Conservation (phyloP, 1,140 invertebrate genomes). For the Ooceraea biroi region DNA sequence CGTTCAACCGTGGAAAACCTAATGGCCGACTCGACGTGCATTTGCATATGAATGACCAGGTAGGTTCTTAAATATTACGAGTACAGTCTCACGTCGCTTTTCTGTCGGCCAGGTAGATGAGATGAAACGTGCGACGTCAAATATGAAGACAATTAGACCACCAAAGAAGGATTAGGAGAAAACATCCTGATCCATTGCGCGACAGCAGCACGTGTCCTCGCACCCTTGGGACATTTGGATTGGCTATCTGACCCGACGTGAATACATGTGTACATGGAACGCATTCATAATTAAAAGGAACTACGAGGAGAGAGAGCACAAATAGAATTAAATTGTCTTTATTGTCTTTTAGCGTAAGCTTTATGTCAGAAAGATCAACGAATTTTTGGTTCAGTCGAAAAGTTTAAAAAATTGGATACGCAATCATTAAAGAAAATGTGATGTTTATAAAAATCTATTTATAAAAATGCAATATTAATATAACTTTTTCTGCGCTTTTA, state of each 20-base stretch:
- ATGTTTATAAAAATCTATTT: neutral
- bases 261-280: constrained; percentile 12
- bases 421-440: neutral
- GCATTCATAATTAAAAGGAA: constrained; percentile 62
- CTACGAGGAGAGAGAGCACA: no score
- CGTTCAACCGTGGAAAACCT: constrained; percentile 36
- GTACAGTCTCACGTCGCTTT: neutral
- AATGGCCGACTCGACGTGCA: constrained; percentile 62
- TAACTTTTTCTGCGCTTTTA: neutral
- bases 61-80: constrained; percentile 61
- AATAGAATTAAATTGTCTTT: neutral
- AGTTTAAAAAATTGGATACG: neutral
- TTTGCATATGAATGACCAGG: constrained; percentile 72
- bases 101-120: constrained; percentile 34
- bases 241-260: constrained; percentile 24
- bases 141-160: constrained; percentile 66
- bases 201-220: constrained; percentile 61
- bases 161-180: constrained; percentile 33
- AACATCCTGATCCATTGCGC: constrained; percentile 60
- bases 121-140: constrained; percentile 60
- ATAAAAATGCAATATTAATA: neutral
- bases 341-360: neutral
- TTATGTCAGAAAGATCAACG: neutral
- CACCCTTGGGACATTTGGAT: constrained; percentile 41
- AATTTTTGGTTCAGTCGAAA: neutral